Percentiles rank a stretch among this genome's conserved stretches.
Evolutionary conservation across 2,797 vertebrate species (phyloP).

Genomic region (Paratrypauchen microcephalus): DNA sequence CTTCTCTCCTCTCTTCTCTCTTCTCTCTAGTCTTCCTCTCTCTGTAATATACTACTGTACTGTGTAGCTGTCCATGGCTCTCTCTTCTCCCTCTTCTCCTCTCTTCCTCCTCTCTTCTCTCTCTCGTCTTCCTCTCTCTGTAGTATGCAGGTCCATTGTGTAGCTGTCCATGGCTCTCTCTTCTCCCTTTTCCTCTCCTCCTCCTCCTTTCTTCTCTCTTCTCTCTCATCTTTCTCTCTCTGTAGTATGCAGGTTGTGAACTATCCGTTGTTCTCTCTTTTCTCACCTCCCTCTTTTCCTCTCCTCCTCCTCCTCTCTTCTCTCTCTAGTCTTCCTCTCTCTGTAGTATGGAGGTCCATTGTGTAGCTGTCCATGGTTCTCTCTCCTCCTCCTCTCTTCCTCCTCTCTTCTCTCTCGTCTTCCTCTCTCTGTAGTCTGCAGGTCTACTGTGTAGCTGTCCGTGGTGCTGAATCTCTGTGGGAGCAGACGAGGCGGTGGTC

Average conservation of each 20-base stretch:
- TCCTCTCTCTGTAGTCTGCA: conserved; percentile 15
- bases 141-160: too few species aligned
- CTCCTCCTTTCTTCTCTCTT: neutral
- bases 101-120: too few species aligned
- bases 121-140: too few species aligned
- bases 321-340: too few species aligned
- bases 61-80: neutral
- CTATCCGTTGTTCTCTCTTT: too few species aligned
- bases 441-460: conserved; percentile 62
- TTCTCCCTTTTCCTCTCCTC: too few species aligned
- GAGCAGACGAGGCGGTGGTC: neutral
- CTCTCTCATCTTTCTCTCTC: neutral
- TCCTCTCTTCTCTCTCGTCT: neutral
- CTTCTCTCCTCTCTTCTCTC: conserved; percentile 28
- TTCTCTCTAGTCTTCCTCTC: too few species aligned
- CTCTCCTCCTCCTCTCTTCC: too few species aligned
- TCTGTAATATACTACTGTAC: too few species aligned
- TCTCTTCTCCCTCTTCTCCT: too few species aligned
- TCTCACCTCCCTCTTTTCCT: too few species aligned
- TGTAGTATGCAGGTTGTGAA: conserved; percentile 10
- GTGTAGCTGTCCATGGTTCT: too few species aligned
- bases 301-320: neutral
- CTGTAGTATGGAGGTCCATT: conserved; percentile 21
- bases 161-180: neutral
- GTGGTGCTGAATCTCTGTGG: conserved; percentile 59